Evolutionary conservation across 1,140 invertebrate genomes (phyloP).

Genomic region (Latrodectus geometricus): DNA sequence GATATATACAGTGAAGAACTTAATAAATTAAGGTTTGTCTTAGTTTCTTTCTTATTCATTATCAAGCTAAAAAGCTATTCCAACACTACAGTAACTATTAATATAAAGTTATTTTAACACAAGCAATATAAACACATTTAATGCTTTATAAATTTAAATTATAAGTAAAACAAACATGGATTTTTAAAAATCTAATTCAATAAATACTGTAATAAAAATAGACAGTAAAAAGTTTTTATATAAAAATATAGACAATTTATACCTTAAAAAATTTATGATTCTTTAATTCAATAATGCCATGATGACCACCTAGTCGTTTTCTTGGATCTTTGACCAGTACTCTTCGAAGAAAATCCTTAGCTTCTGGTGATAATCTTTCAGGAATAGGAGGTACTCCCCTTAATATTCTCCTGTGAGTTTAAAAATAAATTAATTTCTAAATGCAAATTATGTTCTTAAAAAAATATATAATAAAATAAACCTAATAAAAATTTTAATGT

Average conservation of each 20-base stretch:
- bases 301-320: slow-evolving; percentile 82
- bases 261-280: slow-evolving; percentile 85
- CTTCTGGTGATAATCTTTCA: slow-evolving; percentile 75
- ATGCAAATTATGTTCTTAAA: neutral
- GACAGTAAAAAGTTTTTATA: no score
- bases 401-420: slow-evolving; percentile 77
- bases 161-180: neutral
- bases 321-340: slow-evolving; percentile 90
- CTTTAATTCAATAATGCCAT: slow-evolving; percentile 87
- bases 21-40: no score
- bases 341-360: slow-evolving; percentile 78
- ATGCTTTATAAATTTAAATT: neutral
- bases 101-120: no score
- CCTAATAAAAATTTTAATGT: no score
- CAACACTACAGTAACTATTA: no score
- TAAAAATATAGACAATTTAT: slow-evolving; percentile 31
- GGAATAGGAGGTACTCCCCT: slow-evolving; percentile 88
- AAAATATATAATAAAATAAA: no score
- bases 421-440: neutral
- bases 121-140: no score
- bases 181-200: no score
- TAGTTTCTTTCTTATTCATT: no score
- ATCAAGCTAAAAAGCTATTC: no score
- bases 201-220: no score
- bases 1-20: no score